Conservation (phyloP, 2,797 vertebrate species). For the Oryzias dopingdopingensis region DNA sequence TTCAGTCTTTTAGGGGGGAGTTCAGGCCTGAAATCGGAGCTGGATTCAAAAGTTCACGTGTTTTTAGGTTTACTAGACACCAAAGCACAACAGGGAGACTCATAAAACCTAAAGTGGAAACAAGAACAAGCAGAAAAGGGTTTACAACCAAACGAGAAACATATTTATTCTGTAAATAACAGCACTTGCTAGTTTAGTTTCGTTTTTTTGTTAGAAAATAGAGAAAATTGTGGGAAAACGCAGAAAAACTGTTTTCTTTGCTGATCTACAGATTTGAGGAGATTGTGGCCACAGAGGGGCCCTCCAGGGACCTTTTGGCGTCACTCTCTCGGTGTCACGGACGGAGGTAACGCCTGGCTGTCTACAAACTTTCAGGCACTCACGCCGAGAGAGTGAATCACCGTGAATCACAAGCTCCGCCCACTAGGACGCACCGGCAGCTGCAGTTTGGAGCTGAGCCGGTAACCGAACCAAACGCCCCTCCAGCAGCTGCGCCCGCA, state of each 20-base stretch:
- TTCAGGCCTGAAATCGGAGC: background rate
- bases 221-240: too few species aligned
- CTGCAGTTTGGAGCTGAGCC: conserved; percentile 33
- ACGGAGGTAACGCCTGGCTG: too few species aligned
- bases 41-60: conserved; percentile 4
- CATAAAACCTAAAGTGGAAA: conserved; percentile 5
- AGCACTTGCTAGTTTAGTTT: too few species aligned
- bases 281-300: too few species aligned
- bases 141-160: background rate
- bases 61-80: conserved; percentile 11
- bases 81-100: conserved; percentile 1
- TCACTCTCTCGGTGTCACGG: too few species aligned
- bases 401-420: conserved; percentile 31
- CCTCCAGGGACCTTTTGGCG: too few species aligned
- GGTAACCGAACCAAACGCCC: conserved; percentile 43
- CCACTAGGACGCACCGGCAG: conserved; percentile 38
- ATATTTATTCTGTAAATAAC: too few species aligned
- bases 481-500: conserved; percentile 25
- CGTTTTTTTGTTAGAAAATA: too few species aligned
- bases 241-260: too few species aligned
- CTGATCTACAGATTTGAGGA: too few species aligned
- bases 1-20: too few species aligned
- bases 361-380: too few species aligned
- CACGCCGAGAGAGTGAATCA: background rate
- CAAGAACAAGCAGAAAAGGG: background rate